These are phyloP conservation scores for Drosophila tani DNA, from an alignment of 1,140 invertebrate genomes.

Conservation along the genomic window DNA sequence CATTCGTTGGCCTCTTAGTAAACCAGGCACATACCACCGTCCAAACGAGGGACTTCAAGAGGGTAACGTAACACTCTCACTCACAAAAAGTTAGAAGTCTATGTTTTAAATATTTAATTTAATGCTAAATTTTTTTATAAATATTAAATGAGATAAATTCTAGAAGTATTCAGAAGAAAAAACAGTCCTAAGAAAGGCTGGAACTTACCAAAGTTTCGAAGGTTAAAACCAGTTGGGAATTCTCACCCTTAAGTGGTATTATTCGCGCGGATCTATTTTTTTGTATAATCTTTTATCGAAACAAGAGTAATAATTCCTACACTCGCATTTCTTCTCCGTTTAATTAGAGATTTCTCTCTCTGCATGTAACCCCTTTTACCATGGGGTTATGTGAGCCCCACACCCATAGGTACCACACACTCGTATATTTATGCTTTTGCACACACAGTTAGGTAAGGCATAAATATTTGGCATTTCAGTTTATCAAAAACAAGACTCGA, in stretches of 20 bases:
- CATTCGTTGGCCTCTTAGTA: slow-evolving; percentile 41
- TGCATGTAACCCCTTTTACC: slow-evolving; percentile 1
- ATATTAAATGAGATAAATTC: background rate
- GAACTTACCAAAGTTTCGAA: no score
- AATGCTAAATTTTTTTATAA: background rate
- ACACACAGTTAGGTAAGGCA: slow-evolving; percentile 19
- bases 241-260: no score
- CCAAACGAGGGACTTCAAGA: background rate
- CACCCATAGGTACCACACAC: slow-evolving; percentile 20
- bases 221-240: no score
- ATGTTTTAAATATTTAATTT: background rate
- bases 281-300: no score
- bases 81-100: background rate
- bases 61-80: background rate
- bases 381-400: background rate
- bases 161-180: background rate
- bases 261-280: no score
- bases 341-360: background rate
- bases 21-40: slow-evolving; percentile 53
- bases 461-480: slow-evolving; percentile 46
- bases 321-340: no score
- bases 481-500: slow-evolving; percentile 68
- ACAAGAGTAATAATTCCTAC: no score
- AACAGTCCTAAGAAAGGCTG: no score
- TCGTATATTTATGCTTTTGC: slow-evolving; percentile 25